Conservation (phyloP, 2,113 vertebrate genomes). For the Macrotis lagotis region DNA sequence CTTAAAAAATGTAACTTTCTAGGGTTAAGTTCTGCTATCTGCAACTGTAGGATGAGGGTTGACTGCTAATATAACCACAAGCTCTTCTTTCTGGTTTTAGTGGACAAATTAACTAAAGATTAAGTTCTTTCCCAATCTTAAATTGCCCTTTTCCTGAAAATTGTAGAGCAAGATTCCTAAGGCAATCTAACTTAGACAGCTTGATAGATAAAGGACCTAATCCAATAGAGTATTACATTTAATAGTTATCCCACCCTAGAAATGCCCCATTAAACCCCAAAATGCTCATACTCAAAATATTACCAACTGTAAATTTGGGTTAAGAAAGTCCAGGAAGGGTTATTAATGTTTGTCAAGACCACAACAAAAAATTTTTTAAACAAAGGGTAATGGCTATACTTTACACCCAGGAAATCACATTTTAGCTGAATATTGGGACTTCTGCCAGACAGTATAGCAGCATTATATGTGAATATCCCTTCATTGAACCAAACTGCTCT, state of each 20-base stretch:
- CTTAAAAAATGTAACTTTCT: no score
- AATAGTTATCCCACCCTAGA: neutral
- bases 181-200: neutral
- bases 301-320: neutral
- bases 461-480: neutral
- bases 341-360: neutral
- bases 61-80: no score
- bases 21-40: no score
- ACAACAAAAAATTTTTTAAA: neutral
- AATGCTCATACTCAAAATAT: neutral
- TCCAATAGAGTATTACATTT: neutral
- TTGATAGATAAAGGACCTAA: neutral
- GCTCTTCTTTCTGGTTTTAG: no score
- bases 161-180: neutral
- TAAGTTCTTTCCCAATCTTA: neutral
- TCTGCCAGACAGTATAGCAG: neutral
- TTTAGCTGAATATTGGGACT: neutral
- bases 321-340: neutral
- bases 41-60: no score
- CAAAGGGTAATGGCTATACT: neutral
- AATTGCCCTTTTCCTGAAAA: neutral
- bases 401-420: neutral
- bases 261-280: neutral
- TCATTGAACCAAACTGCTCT: neutral
- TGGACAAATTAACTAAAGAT: no score